Percentiles rank a stretch among this genome's conserved stretches.
Conservation (phyloP, 2,113 vertebrate species). For the Trichomycterus rosablanca region DNA sequence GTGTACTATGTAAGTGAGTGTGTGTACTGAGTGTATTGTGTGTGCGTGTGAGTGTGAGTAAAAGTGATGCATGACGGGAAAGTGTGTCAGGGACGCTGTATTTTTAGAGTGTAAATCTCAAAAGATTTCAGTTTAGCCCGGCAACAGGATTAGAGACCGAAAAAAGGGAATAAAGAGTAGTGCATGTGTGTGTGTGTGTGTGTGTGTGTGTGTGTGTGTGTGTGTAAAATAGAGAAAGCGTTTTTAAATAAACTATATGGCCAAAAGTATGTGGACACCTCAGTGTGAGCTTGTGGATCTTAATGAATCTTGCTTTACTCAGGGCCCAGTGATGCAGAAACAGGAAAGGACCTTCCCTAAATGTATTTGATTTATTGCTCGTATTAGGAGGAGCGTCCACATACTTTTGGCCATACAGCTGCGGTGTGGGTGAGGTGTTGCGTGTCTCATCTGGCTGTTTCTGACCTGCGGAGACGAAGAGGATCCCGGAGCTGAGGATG, state of each 20-base stretch:
- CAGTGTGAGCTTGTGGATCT: no score
- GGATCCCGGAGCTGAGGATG: constrained; percentile 97
- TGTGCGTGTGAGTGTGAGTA: constrained; percentile 51
- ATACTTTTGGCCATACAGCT: neutral
- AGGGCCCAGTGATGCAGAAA: no score
- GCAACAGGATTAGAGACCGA: constrained; percentile 56
- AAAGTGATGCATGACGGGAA: constrained; percentile 56
- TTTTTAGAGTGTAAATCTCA: constrained; percentile 68
- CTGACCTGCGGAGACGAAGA: constrained; percentile 97
- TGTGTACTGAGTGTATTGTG: constrained; percentile 23
- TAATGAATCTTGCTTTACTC: no score
- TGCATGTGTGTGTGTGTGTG: constrained; percentile 18
- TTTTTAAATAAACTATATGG: no score
- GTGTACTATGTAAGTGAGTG: neutral
- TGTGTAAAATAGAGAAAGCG: no score
- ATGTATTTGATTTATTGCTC: no score
- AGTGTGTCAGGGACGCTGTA: constrained; percentile 71
- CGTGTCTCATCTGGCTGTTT: neutral
- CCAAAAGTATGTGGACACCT: no score
- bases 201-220: no score
- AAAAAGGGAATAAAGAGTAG: constrained; percentile 33
- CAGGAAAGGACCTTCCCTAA: no score
- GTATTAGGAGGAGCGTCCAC: neutral
- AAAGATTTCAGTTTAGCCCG: constrained; percentile 54
- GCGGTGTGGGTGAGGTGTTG: neutral